Percentiles rank a stretch among this genome's conserved stretches.
These are phyloP conservation scores for Cerastis rubricosa DNA, from an alignment of 2,888 invertebrate species.

Conservation along the genomic window DNA sequence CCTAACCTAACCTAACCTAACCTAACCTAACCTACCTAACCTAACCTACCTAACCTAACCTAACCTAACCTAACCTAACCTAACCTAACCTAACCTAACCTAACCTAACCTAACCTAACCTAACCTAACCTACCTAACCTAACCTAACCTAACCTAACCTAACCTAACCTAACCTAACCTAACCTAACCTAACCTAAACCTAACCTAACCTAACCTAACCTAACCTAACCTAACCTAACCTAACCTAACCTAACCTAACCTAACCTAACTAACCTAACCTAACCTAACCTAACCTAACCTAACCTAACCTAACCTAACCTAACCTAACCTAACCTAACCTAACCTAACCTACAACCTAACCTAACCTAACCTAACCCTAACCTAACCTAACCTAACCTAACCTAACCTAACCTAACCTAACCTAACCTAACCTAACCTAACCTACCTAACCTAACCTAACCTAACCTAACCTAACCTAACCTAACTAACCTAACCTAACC, in stretches of 20 bases:
- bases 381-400: constrained; percentile 33
- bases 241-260: not conserved
- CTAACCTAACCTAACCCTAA: constrained; percentile 19
- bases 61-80: constrained; percentile 1
- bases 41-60: not conserved
- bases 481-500: constrained; percentile 4
- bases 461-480: constrained; percentile 14
- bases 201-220: no score
- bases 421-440: constrained; percentile 32
- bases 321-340: constrained; percentile 37
- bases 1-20: no score
- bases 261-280: no score
- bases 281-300: constrained; percentile 14
- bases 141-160: no score
- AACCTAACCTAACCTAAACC: no score
- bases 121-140: no score
- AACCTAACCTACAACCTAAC: constrained; percentile 32
- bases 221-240: no score
- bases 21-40: no score
- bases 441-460: constrained; percentile 24
- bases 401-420: constrained; percentile 37
- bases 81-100: constrained; percentile 2
- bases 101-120: constrained; percentile 2
- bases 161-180: no score
- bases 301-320: constrained; percentile 49